Conservation (phyloP, 2,888 invertebrate genomes). For the Dynastes tityus region DNA sequence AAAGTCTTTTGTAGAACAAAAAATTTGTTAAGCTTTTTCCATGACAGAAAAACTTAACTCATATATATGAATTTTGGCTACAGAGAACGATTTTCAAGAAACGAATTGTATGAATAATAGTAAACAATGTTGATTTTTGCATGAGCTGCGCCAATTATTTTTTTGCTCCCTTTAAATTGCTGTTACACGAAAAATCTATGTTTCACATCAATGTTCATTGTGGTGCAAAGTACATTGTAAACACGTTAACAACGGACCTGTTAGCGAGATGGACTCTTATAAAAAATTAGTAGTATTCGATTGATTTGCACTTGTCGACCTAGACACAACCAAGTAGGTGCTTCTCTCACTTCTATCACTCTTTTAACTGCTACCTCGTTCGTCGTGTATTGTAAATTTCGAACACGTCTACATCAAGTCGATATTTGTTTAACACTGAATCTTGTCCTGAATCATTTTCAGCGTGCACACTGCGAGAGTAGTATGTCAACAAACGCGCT, state of each 20-base stretch:
- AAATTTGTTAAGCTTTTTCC: no score
- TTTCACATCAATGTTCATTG: no score
- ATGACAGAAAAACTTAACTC: no score
- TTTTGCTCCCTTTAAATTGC: no score
- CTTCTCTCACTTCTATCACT: conserved; percentile 1
- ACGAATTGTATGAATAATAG: no score
- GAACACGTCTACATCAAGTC: conserved; percentile 39
- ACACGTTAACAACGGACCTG: background rate
- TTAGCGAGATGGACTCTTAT: background rate
- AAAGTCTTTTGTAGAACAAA: no score
- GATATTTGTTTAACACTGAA: conserved; percentile 42
- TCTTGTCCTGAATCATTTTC: conserved; percentile 44
- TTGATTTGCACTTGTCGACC: conserved; percentile 7
- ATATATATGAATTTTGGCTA: no score
- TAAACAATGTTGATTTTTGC: no score
- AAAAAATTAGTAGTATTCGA: conserved; percentile 13
- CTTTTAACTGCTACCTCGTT: background rate
- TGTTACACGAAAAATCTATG: no score
- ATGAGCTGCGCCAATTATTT: no score
- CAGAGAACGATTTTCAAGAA: no score
- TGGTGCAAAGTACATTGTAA: no score
- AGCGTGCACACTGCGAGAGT: conserved; percentile 33
- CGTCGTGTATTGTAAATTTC: conserved; percentile 42
- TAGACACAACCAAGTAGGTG: conserved; percentile 7
- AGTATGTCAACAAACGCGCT: conserved; percentile 42